Evolutionary conservation across 2,797 vertebrate genomes (phyloP), one percentile per base, ranked within the genome.

Genomic region (Taenioides sp.): DNA sequence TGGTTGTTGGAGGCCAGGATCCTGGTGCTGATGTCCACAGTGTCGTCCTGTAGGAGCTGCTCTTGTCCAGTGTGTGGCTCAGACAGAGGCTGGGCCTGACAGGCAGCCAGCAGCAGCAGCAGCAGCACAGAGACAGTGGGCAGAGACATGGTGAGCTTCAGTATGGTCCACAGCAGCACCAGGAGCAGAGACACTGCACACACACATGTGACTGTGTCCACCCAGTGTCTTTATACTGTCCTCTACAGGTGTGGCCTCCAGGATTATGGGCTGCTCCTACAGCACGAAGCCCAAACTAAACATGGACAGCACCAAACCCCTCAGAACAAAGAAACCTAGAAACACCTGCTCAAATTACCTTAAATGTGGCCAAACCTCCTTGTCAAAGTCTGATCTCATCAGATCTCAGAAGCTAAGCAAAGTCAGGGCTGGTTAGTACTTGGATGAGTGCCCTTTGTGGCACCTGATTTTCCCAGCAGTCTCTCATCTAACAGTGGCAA

Each of bases 131-230:
- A n/a, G n/a, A n/a, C n/a, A n/a, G n/a, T n/a, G n/a, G n/a, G n/a
- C n/a, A 62, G 59, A 61, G 59, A 20, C 59, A 61, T 61, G 58
- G 31, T 61, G 27, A 61, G 28, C 16, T 34, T 61, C 59, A 34
- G 27, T 61, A 28, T 61, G 27, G 27, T 57, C 2, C 58, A 60
- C 12, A 43, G 40, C 3, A 31, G 31, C 28, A 20, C 28, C n/a
- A n/a, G n/a, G n/a, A n/a, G n/a, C n/a, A n/a, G n/a, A n/a, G n/a
- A n/a, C 25, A 58, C 60, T 34, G 18, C 18, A n/a, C 28, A 47
- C 43, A 47, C 20, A 37, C 5, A 31, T 61, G 28, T 61, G 7
- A 20, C 28, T 61, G 28, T 61, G 59, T 61, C 28, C 59, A 61
- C 27, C 18, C 18, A 12, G 17, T 37, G 60, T 61, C 28, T 61